A percentile compares a stretch with the other conserved stretches of the same genome.
Evolutionary conservation across 1,140 invertebrate genomes (phyloP).

Genomic region (Drosophila dunni): DNA sequence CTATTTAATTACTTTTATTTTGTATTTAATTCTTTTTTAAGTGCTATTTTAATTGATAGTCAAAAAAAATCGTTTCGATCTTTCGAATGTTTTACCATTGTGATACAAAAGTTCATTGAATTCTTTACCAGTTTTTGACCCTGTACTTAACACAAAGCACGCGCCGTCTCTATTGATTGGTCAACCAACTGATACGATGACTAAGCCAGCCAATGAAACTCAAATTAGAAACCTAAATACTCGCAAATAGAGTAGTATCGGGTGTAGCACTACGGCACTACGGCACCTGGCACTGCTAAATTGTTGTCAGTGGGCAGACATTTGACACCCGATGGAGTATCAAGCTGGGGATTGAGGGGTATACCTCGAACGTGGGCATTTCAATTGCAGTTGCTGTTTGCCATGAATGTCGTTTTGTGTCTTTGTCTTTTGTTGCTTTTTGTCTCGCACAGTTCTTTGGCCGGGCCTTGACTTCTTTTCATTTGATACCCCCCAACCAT

Average conservation of each 20-base stretch:
- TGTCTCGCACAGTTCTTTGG: slow-evolving; percentile 57
- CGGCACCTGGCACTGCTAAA: slow-evolving; percentile 43
- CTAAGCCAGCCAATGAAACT: slow-evolving; percentile 67
- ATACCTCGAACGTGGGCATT: slow-evolving; percentile 33
- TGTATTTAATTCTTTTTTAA: too few relatives aligned
- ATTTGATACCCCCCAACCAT: slow-evolving; percentile 63
- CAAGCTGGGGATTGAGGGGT: neutral
- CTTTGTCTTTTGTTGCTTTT: slow-evolving; percentile 32
- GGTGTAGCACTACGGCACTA: neutral
- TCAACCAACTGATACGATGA: slow-evolving; percentile 60
- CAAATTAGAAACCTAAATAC: slow-evolving; percentile 51
- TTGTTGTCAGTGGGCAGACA: slow-evolving; percentile 51
- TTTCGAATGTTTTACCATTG: slow-evolving; percentile 40
- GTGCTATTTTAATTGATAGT: too few relatives aligned
- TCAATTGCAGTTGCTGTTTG: slow-evolving; percentile 54
- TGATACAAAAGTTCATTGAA: slow-evolving; percentile 63
- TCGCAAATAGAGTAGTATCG: slow-evolving; percentile 13
- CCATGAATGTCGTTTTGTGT: slow-evolving; percentile 6
- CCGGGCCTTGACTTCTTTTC: slow-evolving; percentile 74
- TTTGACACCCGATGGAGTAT: slow-evolving; percentile 56
- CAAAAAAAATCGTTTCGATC: too few relatives aligned
- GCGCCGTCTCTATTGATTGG: slow-evolving; percentile 51
- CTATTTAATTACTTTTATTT: too few relatives aligned
- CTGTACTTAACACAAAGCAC: slow-evolving; percentile 40
- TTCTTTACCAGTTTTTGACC: slow-evolving; percentile 7